Conservation (phyloP, 2,888 invertebrate genomes). For the Phragmatobia fuliginosa region DNA sequence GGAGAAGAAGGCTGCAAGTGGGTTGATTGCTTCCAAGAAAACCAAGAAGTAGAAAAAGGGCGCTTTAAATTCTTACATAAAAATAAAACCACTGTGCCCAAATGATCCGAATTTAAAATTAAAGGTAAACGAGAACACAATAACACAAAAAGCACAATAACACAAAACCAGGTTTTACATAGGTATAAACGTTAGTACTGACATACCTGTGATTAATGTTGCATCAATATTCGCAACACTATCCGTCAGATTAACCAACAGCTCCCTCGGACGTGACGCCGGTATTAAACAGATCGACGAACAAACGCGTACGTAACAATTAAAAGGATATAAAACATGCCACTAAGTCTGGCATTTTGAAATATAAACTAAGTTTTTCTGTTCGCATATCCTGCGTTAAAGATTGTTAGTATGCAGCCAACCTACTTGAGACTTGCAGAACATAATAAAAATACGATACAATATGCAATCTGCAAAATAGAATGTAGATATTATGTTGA, state of each 20-base stretch:
- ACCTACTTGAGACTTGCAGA: not conserved
- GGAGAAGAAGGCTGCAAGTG: too few relatives aligned
- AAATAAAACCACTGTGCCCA: too few relatives aligned
- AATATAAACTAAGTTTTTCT: slow-evolving; percentile 35
- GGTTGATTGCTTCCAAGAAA: not conserved
- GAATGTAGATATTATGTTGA: not conserved
- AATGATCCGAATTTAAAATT: not conserved
- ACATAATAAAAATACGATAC: not conserved
- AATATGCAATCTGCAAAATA: not conserved
- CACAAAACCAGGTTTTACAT: not conserved
- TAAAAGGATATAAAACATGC: slow-evolving; percentile 47
- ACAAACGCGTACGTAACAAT: slow-evolving; percentile 38
- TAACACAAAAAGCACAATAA: too few relatives aligned
- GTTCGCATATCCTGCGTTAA: slow-evolving; percentile 20
- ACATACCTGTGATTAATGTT: slow-evolving; percentile 65
- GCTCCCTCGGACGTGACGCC: slow-evolving; percentile 59
- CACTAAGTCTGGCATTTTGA: slow-evolving; percentile 12
- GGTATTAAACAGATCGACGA: slow-evolving; percentile 42
- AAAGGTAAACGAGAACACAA: not conserved
- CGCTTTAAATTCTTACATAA: not conserved
- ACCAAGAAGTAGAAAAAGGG: not conserved
- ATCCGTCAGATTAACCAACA: slow-evolving; percentile 67
- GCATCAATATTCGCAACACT: slow-evolving; percentile 75
- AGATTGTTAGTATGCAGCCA: slow-evolving; percentile 12
- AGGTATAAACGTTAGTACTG: not conserved